These are phyloP conservation scores for Nycteola revayana DNA, from an alignment of 2,888 invertebrate genomes.

Conservation along the genomic window DNA sequence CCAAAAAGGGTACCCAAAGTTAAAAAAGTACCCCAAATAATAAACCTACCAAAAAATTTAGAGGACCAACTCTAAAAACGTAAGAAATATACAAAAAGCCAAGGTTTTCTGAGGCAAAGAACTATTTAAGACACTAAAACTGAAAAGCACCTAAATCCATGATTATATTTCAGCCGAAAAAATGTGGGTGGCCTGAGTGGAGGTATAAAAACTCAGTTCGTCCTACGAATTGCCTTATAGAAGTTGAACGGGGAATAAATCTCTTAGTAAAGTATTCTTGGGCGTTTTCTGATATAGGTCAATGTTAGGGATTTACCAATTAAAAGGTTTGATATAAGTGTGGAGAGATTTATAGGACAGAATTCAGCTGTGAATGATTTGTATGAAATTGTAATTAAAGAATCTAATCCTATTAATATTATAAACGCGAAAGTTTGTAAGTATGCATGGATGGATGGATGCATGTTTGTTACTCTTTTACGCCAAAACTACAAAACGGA, in stretches of 20 bases:
- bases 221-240: background rate
- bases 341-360: too few species aligned
- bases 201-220: background rate
- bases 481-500: too few species aligned
- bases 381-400: too few species aligned
- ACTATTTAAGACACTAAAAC: constrained; percentile 10
- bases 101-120: constrained; percentile 9
- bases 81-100: background rate
- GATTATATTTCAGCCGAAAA: constrained; percentile 10
- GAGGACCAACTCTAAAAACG: background rate
- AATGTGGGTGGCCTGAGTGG: constrained; percentile 14
- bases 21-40: too few species aligned
- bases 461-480: too few species aligned
- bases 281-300: background rate
- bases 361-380: too few species aligned
- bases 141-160: constrained; percentile 9
- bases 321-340: too few species aligned
- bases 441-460: too few species aligned
- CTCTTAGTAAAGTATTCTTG: background rate
- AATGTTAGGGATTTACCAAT: too few species aligned
- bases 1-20: too few species aligned
- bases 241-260: background rate
- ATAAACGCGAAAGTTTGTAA: too few species aligned
- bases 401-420: too few species aligned
- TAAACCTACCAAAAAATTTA: background rate